Base-by-base conservation (phyloP, 2,888 invertebrate species). In the Dolomedes plantarius region DNA sequence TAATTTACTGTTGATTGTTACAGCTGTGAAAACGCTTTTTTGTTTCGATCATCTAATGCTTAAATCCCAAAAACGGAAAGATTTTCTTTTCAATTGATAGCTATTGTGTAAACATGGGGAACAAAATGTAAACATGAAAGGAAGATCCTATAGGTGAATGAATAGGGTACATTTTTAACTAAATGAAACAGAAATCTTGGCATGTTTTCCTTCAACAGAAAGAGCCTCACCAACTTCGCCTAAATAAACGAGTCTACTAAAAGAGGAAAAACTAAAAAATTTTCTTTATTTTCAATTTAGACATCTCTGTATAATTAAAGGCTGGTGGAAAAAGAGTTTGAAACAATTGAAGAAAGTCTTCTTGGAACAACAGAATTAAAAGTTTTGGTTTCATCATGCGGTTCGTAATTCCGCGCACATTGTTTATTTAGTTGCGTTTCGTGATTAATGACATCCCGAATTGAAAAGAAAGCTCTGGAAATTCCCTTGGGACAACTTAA, bases 231-330 rank as follows among this genome's bases (percentile, higher is more conserved):
- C 56, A 23, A 23, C 23, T 23, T 16, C 56, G 56, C 19, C 56
- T 23, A 16, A 56, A 56, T 56, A 56, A 56, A 56, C 56, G 23
- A 19, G 56, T 19, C 16, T 16, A 46, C 46, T 46, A 56, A 56
- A 23, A 23, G 3, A 23, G 56, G 19, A 23, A 56, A 23, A 19
- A 23, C 23, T 6, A 23, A 56, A 11, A 23, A 23, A 23, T 23
- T 56, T 56, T 56, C 56, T 23, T 56, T 56, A 56, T 56, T 56
- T 56, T 56, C 56, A 56, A 56, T 56, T 56, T 56, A 56, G 56
- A 56, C 23, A 56, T 56, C 23, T 56, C 56, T 5, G 56, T 23
- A 56, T 56, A 56, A 56, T 56, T 56, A 56, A 56, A 56, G 13
- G 3, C 16, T 11, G 56, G 3, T 56, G 56, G 56, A 56, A 56